Percentiles rank a stretch among this genome's conserved stretches.
phyloP scores from a whole-genome alignment of 2,113 vertebrate species.

The Dasypus novemcinctus region DNA sequence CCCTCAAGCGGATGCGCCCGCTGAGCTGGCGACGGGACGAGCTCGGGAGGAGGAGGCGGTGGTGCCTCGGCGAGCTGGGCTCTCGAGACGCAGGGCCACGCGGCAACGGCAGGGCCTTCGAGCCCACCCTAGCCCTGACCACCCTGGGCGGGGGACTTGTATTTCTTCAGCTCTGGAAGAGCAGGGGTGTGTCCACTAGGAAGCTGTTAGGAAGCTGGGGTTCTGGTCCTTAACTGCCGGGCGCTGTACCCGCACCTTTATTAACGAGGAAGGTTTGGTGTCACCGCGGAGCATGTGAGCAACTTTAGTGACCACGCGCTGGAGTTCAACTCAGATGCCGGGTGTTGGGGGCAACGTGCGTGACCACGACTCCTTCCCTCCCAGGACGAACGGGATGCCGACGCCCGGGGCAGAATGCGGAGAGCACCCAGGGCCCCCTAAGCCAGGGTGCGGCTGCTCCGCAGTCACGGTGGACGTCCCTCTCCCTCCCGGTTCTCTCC shows the following conservation, averaged over 20 bases:
- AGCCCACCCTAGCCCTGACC: neutral
- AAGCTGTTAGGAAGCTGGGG: neutral
- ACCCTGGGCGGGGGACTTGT: neutral
- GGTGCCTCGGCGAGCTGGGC: fast-evolving
- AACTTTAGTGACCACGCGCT: neutral
- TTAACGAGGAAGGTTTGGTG: neutral
- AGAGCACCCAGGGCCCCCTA: neutral
- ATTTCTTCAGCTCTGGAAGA: neutral
- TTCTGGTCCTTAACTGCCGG: neutral
- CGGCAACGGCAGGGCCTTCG: neutral
- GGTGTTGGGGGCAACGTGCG: too few relatives aligned
- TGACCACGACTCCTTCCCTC: neutral
- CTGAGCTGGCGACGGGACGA: neutral
- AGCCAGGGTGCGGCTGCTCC: neutral
- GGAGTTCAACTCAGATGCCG: neutral
- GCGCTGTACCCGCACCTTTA: neutral
- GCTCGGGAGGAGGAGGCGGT: neutral
- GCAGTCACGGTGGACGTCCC: neutral
- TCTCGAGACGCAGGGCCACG: neutral
- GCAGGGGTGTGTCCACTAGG: neutral
- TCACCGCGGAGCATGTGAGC: neutral
- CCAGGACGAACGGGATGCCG: neutral
- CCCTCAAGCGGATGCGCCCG: neutral
- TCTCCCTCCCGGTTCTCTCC: neutral
- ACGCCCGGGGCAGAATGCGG: neutral